A percentile compares a stretch with the other conserved stretches of the same genome.
phyloP scores from a whole-genome alignment of 2,113 vertebrate genomes.

The Halcyon malimbica region DNA sequence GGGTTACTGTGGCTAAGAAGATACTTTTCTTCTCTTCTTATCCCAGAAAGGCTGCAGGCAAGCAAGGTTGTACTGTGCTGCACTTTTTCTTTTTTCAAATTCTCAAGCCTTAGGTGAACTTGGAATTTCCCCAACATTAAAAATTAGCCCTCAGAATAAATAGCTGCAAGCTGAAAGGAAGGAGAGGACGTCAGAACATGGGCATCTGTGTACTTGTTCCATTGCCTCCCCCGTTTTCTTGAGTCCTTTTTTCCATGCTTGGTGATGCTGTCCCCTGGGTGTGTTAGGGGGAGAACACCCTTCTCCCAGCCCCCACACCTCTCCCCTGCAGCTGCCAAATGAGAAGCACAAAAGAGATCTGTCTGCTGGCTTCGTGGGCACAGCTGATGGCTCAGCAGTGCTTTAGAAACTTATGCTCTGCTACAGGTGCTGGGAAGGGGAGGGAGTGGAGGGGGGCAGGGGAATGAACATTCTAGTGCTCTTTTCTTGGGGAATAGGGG shows the following conservation, averaged over 20 bases:
- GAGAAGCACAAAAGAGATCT: constrained; percentile 41
- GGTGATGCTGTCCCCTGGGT: neutral
- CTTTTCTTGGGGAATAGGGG: neutral
- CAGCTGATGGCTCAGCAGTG: constrained; percentile 31
- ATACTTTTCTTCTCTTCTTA: neutral
- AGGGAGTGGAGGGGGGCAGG: neutral
- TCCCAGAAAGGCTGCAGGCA: neutral
- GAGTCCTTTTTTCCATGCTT: neutral
- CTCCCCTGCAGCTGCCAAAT: constrained; percentile 33
- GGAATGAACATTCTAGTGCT: neutral
- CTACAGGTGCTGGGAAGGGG: constrained; percentile 18
- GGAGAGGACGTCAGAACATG: neutral
- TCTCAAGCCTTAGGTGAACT: neutral
- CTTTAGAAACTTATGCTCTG: neutral
- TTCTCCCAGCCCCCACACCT: neutral
- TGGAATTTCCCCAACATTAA: neutral
- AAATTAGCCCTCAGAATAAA: neutral
- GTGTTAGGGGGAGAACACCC: neutral
- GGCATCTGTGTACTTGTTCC: neutral
- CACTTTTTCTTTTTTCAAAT: neutral
- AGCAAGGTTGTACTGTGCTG: neutral
- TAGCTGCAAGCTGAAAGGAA: neutral
- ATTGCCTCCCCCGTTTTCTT: neutral
- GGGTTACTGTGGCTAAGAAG: neutral
- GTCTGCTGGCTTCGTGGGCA: neutral